These are phyloP conservation scores for Irena cyanogastra DNA, from an alignment of 2,113 vertebrate species.

Conservation along the genomic window DNA sequence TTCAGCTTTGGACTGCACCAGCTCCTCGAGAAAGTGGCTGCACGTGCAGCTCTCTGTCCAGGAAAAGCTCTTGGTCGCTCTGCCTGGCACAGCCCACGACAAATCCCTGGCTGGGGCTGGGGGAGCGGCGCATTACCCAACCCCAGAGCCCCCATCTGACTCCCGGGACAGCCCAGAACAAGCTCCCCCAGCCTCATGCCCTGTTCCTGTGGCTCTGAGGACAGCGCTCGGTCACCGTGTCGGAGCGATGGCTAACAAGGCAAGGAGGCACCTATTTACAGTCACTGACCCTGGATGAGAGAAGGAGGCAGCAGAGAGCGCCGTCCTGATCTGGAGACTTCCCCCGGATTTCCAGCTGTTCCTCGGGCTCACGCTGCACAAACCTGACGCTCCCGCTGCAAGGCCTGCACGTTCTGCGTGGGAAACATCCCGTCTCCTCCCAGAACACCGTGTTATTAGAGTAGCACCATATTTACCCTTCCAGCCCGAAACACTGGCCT, in stretches of 20 bases:
- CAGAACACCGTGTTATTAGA: constrained; percentile 44
- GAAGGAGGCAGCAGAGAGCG: constrained; percentile 58
- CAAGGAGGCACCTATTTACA: constrained; percentile 76
- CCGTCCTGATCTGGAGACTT: constrained; percentile 21
- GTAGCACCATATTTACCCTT: constrained; percentile 73
- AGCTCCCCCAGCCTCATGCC: neutral
- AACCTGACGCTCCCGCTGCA: constrained; percentile 18
- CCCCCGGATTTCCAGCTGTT: neutral
- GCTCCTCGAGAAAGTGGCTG: neutral
- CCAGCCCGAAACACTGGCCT: constrained; percentile 25
- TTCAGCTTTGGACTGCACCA: neutral
- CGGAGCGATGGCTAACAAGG: constrained; percentile 61
- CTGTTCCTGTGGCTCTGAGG: constrained; percentile 4
- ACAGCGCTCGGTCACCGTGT: constrained; percentile 10
- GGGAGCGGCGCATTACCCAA: fast-evolving
- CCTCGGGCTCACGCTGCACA: neutral
- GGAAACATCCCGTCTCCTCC: constrained; percentile 21
- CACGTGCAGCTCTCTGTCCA: neutral
- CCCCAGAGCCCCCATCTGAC: neutral
- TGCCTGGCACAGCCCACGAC: neutral
- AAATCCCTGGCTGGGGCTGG: neutral
- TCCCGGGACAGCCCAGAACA: neutral
- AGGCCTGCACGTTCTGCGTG: constrained; percentile 45
- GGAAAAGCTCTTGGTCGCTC: neutral
- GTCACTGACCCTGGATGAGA: constrained; percentile 64